Conservation (phyloP, 2,113 vertebrate genomes). For the Cygnus atratus region DNA sequence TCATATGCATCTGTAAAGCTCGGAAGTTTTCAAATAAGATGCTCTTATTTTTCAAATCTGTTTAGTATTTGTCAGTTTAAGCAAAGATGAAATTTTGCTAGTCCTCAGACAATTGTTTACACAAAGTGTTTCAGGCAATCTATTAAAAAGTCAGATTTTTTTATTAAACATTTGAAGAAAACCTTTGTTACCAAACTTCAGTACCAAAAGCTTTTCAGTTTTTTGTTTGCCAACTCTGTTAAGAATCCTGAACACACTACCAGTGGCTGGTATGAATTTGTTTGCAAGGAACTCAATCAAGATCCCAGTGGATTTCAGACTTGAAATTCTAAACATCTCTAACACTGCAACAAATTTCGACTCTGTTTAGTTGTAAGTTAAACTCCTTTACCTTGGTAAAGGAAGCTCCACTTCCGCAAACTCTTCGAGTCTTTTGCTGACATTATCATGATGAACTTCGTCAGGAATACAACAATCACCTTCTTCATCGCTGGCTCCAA, state of each 20-base stretch:
- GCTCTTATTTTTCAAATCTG: not conserved
- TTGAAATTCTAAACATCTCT: not conserved
- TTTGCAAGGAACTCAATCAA: not conserved
- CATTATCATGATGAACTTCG: not conserved
- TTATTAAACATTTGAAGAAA: not conserved
- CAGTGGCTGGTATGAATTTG: not conserved
- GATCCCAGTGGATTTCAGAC: not conserved
- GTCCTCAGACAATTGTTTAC: not conserved
- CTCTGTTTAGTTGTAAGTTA: not conserved
- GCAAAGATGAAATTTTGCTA: not conserved
- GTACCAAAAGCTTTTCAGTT: not conserved
- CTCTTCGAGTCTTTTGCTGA: constrained; percentile 40
- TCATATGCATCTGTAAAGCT: not conserved
- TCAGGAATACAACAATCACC: constrained; percentile 35
- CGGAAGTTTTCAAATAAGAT: not conserved
- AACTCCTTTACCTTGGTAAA: constrained; percentile 79
- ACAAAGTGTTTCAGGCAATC: not conserved
- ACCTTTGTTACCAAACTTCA: not conserved
- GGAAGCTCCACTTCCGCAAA: constrained; percentile 81
- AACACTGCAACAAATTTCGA: not conserved
- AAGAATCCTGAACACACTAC: not conserved
- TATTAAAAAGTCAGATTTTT: not conserved
- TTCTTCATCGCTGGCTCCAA: constrained; percentile 86
- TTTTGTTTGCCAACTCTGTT: not conserved
- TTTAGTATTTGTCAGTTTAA: not conserved